Base-by-base conservation (phyloP, 2,797 vertebrate genomes). In the Tokudaia tokunoshimensis region DNA sequence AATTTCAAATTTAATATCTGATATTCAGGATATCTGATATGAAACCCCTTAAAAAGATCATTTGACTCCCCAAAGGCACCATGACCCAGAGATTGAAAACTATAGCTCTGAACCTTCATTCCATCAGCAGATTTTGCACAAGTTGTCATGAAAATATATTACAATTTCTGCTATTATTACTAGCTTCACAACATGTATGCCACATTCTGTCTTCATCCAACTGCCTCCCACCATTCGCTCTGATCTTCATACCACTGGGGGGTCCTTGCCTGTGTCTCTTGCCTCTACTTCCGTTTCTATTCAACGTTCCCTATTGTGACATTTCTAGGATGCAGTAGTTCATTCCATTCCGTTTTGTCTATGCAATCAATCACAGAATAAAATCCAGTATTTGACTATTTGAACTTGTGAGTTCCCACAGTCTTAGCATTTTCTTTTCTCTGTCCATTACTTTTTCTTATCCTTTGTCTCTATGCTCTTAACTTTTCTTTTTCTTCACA, bases 211-310 rank as follows among this genome's bases (percentile, higher is more conserved):
- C 31, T 59, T 4, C 13, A 14, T 47, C 15, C 31, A 6, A 1
- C 11, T 0, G 1, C 24, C 57, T 80, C 12, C 41, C 37, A 61
- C 57, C 1, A 4, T 1, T 15, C 29, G 7, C 12, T 0, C 0
- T 89, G 6, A 52, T 11, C 61, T 11, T n/a, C 15, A 3, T 7
- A 82, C 1, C 8, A n/a, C 50, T 15, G 75, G 9, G 65, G 79
- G 70, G 8, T 34, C 1, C 15, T 87, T 87, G 11, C 4, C 4
- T 76, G 0, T 10, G 55, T 88, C 67, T 1, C 22, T 3, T 85
- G 10, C 6, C 74, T n/a, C 10, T 65, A 12, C 44, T 92, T 72
- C 31, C 63, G 0, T 70, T 92, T 50, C 26, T 94, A 72, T 44
- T 12, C 24, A 65, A 31, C 61, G 47, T 78, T 82, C 52, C 6